phyloP scores from a whole-genome alignment of 2,888 invertebrate genomes.

The Drosophila neonasuta region DNA sequence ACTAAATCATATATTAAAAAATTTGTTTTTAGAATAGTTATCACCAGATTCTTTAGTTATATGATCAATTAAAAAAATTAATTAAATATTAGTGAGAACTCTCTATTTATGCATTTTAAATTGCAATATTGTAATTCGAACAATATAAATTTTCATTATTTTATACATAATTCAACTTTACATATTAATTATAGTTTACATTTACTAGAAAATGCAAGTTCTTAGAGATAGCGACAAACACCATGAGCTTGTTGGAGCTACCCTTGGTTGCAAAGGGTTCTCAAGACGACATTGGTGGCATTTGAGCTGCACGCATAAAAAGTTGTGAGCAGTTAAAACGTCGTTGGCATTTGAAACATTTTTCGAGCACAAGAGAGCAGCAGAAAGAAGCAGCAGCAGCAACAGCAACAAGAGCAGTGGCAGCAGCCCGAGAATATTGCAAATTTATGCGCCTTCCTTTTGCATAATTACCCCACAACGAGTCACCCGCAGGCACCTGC shows the following conservation, averaged over 20 bases:
- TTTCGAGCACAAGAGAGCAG: conserved; percentile 35
- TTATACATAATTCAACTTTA: too few species aligned
- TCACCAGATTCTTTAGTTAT: too few species aligned
- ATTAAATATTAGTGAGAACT: too few species aligned
- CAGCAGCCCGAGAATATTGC: conserved; percentile 68
- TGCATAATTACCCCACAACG: conserved; percentile 74
- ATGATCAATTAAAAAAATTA: too few species aligned
- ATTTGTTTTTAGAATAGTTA: too few species aligned
- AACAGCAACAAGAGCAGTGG: conserved; percentile 14
- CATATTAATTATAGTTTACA: too few species aligned
- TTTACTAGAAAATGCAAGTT: neutral
- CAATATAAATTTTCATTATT: neutral
- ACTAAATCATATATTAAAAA: too few species aligned
- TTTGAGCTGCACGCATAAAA: conserved; percentile 61
- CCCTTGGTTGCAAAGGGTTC: conserved; percentile 9
- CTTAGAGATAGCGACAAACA: conserved; percentile 10
- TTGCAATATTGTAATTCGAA: neutral
- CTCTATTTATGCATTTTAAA: too few species aligned
- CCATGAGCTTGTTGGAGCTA: neutral
- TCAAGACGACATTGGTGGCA: conserved; percentile 56
- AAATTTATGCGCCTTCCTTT: conserved; percentile 77
- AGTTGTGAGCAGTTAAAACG: conserved; percentile 74
- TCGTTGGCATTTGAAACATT: conserved; percentile 76
- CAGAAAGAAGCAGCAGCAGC: conserved; percentile 20
- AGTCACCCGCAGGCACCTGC: conserved; percentile 43